Base-by-base conservation (phyloP, 1,140 invertebrate species). In the Bombus haemorrhoidalis region DNA sequence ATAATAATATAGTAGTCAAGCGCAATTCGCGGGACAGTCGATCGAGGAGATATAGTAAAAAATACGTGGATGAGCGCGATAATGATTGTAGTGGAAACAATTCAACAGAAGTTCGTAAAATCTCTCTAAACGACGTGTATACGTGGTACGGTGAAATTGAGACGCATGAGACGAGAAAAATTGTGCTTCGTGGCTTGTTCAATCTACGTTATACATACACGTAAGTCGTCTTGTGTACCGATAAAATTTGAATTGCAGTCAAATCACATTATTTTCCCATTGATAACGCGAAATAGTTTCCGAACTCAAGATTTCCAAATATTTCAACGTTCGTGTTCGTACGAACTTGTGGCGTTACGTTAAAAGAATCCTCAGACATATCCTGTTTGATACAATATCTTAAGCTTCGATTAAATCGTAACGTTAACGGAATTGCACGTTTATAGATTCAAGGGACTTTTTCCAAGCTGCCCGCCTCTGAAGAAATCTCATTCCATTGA, bases 181-280 rank as follows among this genome's bases (percentile, higher is more conserved):
- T 85, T 47, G 78, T 86, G 82, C 59, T 62, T 62, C 25, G 75
- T 76, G 71, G 32, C 64, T 84, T 87, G 66, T 79, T 74, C 84
- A 80, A 69, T 89, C 76, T 88, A 89, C 83, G 80, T 74, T 83
- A 80, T 82, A 89, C 87, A 80, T 82, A 89, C 87, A 79, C 68
- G 66, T 43, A 47, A 73, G 69, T 78, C 74, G 8, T 69, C 68
- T 47, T 53, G 57, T 87, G 85, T 84, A 85, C 66, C 22, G 53
- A 86, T 80, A 59, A 81, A 79, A 83, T 77, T 43, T 75, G 43
- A 90, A 91, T 92, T 91, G 91, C 92, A 93, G 91, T 92, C 88
- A 93, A 92, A 92, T 90, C 91, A 68, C 89, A 88, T 92, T 91
- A 75, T 34, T n/a, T 8, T 57, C 12, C 34, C 41, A 25, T 25